Percentiles rank a stretch among this genome's conserved stretches.
These are phyloP conservation scores for Colletes collaris DNA, from an alignment of 2,888 invertebrate species.

Conservation along the genomic window DNA sequence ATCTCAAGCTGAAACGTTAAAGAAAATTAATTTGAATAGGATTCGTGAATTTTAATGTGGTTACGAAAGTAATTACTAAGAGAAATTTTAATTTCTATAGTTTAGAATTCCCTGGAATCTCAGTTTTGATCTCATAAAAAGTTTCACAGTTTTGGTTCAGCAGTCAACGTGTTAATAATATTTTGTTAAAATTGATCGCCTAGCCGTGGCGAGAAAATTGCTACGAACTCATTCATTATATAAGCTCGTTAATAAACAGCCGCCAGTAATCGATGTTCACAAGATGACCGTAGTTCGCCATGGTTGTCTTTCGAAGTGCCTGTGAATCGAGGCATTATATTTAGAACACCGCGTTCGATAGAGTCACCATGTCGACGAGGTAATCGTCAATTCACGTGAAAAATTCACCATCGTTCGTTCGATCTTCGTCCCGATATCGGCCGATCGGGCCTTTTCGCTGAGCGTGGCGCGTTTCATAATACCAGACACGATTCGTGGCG, in stretches of 20 bases:
- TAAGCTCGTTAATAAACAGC: conserved; percentile 43
- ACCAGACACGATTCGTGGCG: conserved; percentile 39
- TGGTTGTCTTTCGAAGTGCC: conserved; percentile 13
- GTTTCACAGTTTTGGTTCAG: too few species aligned
- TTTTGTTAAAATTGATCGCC: too few species aligned
- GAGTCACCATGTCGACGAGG: conserved; percentile 46
- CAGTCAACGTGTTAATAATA: too few species aligned
- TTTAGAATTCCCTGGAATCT: too few species aligned
- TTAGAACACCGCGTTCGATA: conserved; percentile 62
- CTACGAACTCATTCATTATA: conserved; percentile 42
- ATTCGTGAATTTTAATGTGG: too few species aligned
- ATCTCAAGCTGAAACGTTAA: too few species aligned
- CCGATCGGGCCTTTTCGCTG: neutral
- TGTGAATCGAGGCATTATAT: conserved; percentile 48
- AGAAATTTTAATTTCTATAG: too few species aligned
- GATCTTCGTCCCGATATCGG: conserved; percentile 6
- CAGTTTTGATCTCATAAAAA: too few species aligned
- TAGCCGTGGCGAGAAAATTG: neutral
- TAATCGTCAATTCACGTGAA: conserved; percentile 53
- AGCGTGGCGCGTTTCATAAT: conserved; percentile 39
- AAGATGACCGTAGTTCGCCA: conserved; percentile 22
- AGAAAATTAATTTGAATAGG: too few species aligned
- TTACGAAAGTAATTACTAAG: too few species aligned
- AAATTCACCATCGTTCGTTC: conserved; percentile 30
- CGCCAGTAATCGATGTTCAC: conserved; percentile 27